Base-by-base conservation (phyloP, 2,888 invertebrate species). In the Crossocerus cetratus region DNA sequence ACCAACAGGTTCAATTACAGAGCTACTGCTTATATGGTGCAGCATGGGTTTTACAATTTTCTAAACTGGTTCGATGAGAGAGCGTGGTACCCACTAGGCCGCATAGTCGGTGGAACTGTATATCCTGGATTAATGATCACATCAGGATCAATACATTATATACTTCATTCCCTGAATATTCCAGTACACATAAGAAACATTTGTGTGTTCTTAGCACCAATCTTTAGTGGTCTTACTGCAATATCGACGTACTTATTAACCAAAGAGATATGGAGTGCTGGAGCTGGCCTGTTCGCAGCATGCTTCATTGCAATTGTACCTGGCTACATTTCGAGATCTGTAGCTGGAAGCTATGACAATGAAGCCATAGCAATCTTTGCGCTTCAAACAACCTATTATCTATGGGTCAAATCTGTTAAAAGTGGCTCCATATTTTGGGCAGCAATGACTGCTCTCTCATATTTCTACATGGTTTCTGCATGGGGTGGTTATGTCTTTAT, bases 401-500 rank as follows among this genome's bases (percentile, higher is more conserved):
- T 99, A 60, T 99, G 99, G 99, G 95, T 99, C 60, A 98, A 98
- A 90, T 96, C 99, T 67, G 96, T 99, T 4, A 99, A 99, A 91
- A 98, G 97, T 80, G 99, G 99, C 23, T 97, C 99, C 3, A 94
- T 99, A 44, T 99, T 96, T 90, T 99, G 99, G 99, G 95, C 99
- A 3, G 94, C 96, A 44, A 94, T 97, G 88, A 95, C 99, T 66
- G 97, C 99, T 5, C 89, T 99, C 3, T 98, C 99, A 0, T 99
- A 99, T 91, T 99, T 99, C 91, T 99, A 99, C 91, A 99, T 99
- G 99, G 99, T 99, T 2, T 99, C 99, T 75, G 99, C 99, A 80
- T 99, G 99, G 99, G 99, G 99, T 83, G 99, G 99, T 78, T 99
- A 99, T 89, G 99, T 99, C 53, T 99, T 99, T 90, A 99, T 99